These are phyloP conservation scores for Drosophila sordidula DNA, from an alignment of 2,888 invertebrate genomes.

Conservation along the genomic window DNA sequence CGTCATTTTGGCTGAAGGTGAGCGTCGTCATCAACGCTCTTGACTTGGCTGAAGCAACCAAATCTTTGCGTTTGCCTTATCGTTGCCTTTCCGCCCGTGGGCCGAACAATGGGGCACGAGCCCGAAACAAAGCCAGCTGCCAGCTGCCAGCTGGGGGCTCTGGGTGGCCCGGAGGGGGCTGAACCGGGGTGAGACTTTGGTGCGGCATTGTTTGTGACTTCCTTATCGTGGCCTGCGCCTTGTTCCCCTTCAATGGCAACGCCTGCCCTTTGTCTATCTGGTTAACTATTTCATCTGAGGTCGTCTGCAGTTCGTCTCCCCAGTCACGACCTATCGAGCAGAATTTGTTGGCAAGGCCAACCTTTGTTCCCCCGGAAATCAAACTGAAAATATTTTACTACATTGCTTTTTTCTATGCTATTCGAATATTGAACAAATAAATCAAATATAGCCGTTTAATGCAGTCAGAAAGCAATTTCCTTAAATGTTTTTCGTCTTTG, in stretches of 20 bases:
- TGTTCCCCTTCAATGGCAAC: conserved; percentile 23
- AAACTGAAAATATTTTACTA: conserved; percentile 8
- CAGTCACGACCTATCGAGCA: conserved; percentile 42
- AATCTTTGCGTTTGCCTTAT: conserved; percentile 55
- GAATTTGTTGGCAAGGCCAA: conserved; percentile 27
- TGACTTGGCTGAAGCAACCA: conserved; percentile 27
- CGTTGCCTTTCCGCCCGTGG: conserved; percentile 35
- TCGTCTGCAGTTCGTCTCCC: conserved; percentile 17
- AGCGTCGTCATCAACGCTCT: conserved; percentile 27
- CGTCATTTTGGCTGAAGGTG: conserved; percentile 27
- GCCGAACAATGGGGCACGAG: conserved; percentile 33
- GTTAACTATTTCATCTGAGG: conserved; percentile 24
- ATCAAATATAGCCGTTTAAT: too few species aligned
- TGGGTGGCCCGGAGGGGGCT: not conserved
- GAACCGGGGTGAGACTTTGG: conserved; percentile 4
- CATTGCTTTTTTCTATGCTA: not conserved
- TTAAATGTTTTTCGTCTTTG: too few species aligned
- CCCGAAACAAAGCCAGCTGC: conserved; percentile 36
- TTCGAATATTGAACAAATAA: too few species aligned
- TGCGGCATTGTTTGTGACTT: conserved; percentile 46
- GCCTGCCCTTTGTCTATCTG: conserved; percentile 10
- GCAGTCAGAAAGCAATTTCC: too few species aligned
- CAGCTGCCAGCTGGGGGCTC: not conserved
- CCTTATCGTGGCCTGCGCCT: conserved; percentile 28
- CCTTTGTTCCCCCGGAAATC: conserved; percentile 8